Base-by-base conservation (phyloP, 2,113 vertebrate species). In the Verasper variegatus region DNA sequence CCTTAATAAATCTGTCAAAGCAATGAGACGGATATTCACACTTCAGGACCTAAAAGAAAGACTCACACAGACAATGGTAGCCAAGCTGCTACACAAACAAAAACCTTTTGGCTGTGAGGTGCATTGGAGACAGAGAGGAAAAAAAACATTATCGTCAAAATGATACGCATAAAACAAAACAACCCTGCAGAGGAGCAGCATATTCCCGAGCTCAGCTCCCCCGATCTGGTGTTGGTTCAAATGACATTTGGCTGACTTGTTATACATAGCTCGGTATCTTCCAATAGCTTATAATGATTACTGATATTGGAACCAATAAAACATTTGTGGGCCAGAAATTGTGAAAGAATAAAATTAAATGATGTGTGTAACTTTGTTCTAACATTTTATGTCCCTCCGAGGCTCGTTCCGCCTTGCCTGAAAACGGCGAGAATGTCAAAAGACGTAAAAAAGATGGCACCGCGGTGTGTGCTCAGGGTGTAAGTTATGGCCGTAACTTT, bases 401-500 rank as follows among this genome's bases (percentile, higher is more conserved):
- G 91, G 86, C 87, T 86, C 78, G 37, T 85, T 88, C 55, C 14
- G 63, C 72, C 77, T 71, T 57, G 87, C 85, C 85, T 82, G 81
- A 86, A 86, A 92, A 91, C 13, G 63, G 84, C 31, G 73, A 81
- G 86, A 85, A 89, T 90, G 89, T 92, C 88, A 89, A 64, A 91
- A 92, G 85, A 84, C 77, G 81, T 76, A 84, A 89, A 91, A 90
- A 85, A 88, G 85, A 93, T 90, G 81, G 84, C 82, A 83, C 88
- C 71, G 5, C 84, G 68, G 89, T 90, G 90, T 92, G 87, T 92
- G 91, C 89, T 92, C 91, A 89, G 90, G 84, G 89, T 72, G 84
- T 93, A 93, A 93, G 89, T 93, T 93, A 93, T 93, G 91, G 84
- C 88, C 26, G 67, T 86, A 93, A 92, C 91, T 93, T 93, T 92